Percentiles rank a stretch among this genome's conserved stretches.
Evolutionary conservation across 2,797 vertebrate species (phyloP).

Genomic region (Phrynocephalus forsythii): DNA sequence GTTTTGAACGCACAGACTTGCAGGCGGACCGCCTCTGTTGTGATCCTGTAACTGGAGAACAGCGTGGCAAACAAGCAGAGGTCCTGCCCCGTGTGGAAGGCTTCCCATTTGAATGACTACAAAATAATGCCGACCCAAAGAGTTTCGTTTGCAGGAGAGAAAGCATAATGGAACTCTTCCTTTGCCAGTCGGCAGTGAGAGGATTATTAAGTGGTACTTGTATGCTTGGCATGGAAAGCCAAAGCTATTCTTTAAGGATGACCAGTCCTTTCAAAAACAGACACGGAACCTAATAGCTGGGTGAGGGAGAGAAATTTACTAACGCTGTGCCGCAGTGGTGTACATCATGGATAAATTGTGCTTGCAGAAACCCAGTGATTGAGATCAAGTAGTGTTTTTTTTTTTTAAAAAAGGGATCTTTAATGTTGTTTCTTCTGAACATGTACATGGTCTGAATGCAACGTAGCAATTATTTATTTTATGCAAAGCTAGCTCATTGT

Average conservation of each 20-base stretch:
- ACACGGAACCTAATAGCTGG: neutral
- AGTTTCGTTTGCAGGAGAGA: neutral
- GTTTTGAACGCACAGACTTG: slow-evolving; percentile 22
- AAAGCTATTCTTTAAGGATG: neutral
- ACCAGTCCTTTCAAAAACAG: neutral
- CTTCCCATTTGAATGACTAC: neutral
- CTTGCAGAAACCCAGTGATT: neutral
- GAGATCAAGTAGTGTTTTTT: neutral
- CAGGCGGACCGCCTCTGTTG: neutral
- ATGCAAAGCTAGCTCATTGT: neutral
- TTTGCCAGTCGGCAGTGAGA: neutral
- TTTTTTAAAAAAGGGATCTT: neutral
- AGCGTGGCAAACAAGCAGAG: neutral
- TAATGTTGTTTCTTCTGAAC: neutral
- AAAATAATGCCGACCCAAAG: neutral
- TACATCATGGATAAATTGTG: too few species aligned
- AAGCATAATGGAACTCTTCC: neutral
- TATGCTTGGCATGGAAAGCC: neutral
- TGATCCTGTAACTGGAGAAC: slow-evolving; percentile 22
- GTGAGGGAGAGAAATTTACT: neutral
- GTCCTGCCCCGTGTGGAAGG: neutral
- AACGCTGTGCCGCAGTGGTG: too few species aligned
- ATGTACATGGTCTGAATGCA: neutral
- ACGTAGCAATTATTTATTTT: neutral
- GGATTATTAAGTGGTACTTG: neutral